Conservation (phyloP, 2,797 vertebrate species). For the Kryptolebias ocellatus region DNA sequence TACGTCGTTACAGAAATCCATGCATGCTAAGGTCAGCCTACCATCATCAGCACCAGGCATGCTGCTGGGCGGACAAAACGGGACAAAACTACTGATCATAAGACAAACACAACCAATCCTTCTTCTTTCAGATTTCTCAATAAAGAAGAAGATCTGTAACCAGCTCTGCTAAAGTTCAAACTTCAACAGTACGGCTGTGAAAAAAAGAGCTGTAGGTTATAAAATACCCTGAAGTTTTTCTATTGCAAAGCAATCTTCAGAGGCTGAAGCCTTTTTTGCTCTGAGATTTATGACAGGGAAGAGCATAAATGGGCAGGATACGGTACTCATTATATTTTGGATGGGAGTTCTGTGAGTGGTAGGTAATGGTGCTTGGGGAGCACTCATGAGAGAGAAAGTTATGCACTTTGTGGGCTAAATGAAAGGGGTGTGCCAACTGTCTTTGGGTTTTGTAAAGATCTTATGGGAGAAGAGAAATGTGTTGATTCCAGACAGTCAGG, state of each 20-base stretch:
- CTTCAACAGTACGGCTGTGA: not conserved
- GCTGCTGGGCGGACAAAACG: too few relatives aligned
- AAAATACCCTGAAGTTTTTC: not conserved
- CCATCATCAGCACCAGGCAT: not conserved
- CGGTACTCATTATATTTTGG: conserved; percentile 69
- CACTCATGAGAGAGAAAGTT: conserved; percentile 57
- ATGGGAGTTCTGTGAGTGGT: conserved; percentile 52
- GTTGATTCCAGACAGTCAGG: conserved; percentile 77
- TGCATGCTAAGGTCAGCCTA: too few relatives aligned
- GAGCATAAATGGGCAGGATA: conserved; percentile 46
- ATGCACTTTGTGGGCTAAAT: conserved; percentile 68
- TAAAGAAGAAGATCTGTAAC: too few relatives aligned
- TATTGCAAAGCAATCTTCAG: conserved; percentile 14
- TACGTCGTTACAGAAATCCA: not conserved
- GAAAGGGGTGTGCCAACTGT: conserved; percentile 65
- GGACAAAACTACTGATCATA: too few relatives aligned
- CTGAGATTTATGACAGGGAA: conserved; percentile 15
- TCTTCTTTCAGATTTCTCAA: too few relatives aligned
- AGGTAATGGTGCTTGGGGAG: conserved; percentile 60
- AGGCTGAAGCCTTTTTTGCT: conserved; percentile 1
- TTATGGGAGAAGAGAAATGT: conserved; percentile 76
- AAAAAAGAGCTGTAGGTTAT: too few relatives aligned
- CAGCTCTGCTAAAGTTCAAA: too few relatives aligned
- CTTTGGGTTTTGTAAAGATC: conserved; percentile 70
- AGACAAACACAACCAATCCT: too few relatives aligned